These are phyloP conservation scores for Ennomos erosarius DNA, from an alignment of 2,888 invertebrate species.

Conservation along the genomic window DNA sequence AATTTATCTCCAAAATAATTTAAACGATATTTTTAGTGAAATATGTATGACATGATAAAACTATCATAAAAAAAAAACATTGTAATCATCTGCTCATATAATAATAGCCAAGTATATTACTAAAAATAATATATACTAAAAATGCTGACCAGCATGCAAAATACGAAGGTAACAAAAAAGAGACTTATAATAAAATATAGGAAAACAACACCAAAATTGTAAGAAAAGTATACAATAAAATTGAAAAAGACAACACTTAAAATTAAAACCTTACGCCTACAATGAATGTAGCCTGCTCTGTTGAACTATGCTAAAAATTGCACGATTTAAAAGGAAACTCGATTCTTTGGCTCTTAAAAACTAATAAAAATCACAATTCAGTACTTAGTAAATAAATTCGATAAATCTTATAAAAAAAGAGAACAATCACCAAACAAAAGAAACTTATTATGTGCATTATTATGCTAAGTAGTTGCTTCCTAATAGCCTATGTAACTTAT, in stretches of 20 bases:
- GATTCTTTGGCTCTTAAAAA: slow-evolving; percentile 79
- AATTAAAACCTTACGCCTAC: slow-evolving; percentile 47
- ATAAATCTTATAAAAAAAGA: slow-evolving; percentile 57
- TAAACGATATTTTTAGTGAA: slow-evolving; percentile 28
- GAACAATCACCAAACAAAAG: slow-evolving; percentile 55
- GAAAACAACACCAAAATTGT: slow-evolving; percentile 52
- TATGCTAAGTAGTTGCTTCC: slow-evolving; percentile 45
- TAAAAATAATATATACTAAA: slow-evolving; percentile 33
- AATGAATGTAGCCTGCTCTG: slow-evolving; percentile 57
- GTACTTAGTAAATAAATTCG: slow-evolving; percentile 65
- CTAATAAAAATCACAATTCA: slow-evolving; percentile 70
- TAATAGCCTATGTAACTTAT: slow-evolving; percentile 17
- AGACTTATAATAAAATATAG: slow-evolving; percentile 44
- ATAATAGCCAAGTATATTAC: slow-evolving; percentile 36
- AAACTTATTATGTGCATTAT: slow-evolving; percentile 58
- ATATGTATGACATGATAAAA: slow-evolving; percentile 15
- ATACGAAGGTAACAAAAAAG: slow-evolving; percentile 45
- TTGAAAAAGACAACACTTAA: slow-evolving; percentile 58
- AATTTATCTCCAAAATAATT: slow-evolving; percentile 60
- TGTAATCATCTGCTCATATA: slow-evolving; percentile 37
- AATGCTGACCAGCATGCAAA: slow-evolving; percentile 69
- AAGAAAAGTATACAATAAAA: slow-evolving; percentile 37
- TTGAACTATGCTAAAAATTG: slow-evolving; percentile 67
- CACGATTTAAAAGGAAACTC: slow-evolving; percentile 70
- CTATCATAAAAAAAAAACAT: slow-evolving; percentile 19